Base-by-base conservation (phyloP, 2,113 vertebrate genomes). In the Coptodon rendalli region DNA sequence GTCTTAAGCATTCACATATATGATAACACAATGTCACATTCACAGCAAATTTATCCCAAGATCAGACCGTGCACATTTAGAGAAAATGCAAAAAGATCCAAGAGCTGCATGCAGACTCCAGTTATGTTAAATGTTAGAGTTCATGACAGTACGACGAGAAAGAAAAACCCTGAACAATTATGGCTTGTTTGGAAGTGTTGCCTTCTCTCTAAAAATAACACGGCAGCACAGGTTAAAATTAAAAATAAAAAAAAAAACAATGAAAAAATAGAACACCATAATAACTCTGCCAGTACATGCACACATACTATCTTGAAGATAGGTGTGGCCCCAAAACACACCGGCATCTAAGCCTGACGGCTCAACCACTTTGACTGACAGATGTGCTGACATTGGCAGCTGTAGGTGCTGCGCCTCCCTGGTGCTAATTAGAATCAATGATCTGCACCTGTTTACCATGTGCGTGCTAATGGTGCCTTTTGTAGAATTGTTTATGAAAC, bases 121-220 rank as follows among this genome's bases (percentile, higher is more conserved):
- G 38, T 27, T 43, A 27, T 0, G 22, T 45, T 45, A 45, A 71
- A 13, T 71, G 66, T 71, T 71, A 24, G 38, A 43, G 38, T 16
- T 71, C 66, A 43, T 73, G 22, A 45, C 13, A 16, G 36, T 45
- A 27, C 22, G 45, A 16, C 1, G 13, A 45, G 22, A 73, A 45
- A n/a, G n/a, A 73, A 66, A 73, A 19, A 0, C 0, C 5, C 17
- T 7, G 31, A 16, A 73, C 8, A 45, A 73, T 24, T 73, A 27
- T 27, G 68, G 13, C 38, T 73, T 27, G 38, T 73, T 73, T 73
- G 38, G 38, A 43, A 0, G 13, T 14, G 9, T 43, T 73, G 8
- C 22, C 22, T 73, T 45, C 13, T 9, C 38, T 73, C 68, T 45
- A 27, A 73, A 73, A 45, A 1, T 24, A 71, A 43, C n/a, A 45